phyloP scores from a whole-genome alignment of 2,888 invertebrate genomes.

The Geotrupes spiniger region DNA sequence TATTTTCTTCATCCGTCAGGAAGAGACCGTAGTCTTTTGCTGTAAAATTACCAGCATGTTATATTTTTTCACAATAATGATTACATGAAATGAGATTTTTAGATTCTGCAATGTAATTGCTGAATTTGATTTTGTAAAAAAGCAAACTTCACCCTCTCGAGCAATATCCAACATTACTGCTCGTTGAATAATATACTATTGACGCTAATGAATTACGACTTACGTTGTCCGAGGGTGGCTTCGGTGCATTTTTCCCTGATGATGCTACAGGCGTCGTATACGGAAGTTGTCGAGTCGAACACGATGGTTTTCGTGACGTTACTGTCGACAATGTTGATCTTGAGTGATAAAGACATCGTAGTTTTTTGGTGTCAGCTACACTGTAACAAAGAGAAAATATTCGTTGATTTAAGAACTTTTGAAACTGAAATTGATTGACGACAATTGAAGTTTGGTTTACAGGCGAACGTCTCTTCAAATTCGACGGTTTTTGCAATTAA shows the following conservation, averaged over 20 bases:
- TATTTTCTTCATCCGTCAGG: conserved; percentile 93
- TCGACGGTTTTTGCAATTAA: too few relatives aligned
- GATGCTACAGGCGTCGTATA: conserved; percentile 93
- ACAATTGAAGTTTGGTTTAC: too few relatives aligned
- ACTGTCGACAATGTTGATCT: conserved; percentile 78
- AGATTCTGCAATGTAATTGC: too few relatives aligned
- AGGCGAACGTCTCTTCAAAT: too few relatives aligned
- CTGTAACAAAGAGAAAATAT: conserved; percentile 22
- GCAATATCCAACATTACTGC: too few relatives aligned
- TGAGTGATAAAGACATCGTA: conserved; percentile 65
- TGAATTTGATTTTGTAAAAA: too few relatives aligned
- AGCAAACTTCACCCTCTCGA: too few relatives aligned
- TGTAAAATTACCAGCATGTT: too few relatives aligned
- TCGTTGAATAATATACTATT: too few relatives aligned
- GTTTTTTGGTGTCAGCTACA: conserved; percentile 53
- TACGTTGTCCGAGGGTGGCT: conserved; percentile 85
- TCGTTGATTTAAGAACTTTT: neutral
- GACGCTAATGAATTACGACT: too few relatives aligned
- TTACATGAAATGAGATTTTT: too few relatives aligned
- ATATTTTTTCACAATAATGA: too few relatives aligned
- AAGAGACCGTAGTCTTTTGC: conserved; percentile 97
- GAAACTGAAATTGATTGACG: neutral
- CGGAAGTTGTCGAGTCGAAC: conserved; percentile 92
- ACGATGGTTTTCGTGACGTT: conserved; percentile 97
- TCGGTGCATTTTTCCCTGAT: conserved; percentile 95